Conservation (phyloP, 1,140 invertebrate genomes). For the Druon quercuslanigerum region DNA sequence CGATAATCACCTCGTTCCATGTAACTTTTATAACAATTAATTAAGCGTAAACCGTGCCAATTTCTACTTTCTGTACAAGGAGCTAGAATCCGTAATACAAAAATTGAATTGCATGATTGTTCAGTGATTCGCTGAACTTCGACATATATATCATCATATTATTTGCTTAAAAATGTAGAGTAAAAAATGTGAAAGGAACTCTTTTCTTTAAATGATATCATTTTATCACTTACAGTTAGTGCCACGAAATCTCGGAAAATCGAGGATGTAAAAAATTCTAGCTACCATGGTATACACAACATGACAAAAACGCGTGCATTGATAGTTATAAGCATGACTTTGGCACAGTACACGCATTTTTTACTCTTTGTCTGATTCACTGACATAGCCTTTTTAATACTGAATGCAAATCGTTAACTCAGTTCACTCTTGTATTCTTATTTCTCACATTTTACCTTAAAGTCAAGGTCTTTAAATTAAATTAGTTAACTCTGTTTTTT, state of each 20-base stretch:
- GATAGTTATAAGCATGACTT: neutral
- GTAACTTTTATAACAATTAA: constrained; percentile 43
- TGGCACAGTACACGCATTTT: constrained; percentile 38
- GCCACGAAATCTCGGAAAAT: neutral
- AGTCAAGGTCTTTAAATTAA: neutral
- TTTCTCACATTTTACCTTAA: neutral
- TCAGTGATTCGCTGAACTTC: neutral
- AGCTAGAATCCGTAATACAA: neutral
- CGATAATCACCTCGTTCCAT: neutral
- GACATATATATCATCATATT: neutral
- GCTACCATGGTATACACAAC: neutral
- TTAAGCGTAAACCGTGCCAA: constrained; percentile 21
- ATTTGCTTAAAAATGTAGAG: neutral
- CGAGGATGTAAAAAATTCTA: neutral
- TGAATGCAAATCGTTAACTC: constrained; percentile 8
- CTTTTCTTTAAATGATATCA: neutral
- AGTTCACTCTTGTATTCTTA: neutral
- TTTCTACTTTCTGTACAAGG: neutral
- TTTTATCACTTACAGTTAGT: neutral
- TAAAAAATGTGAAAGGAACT: constrained; percentile 5
- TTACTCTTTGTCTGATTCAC: constrained; percentile 23
- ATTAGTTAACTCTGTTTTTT: constrained; percentile 9
- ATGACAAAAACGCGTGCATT: neutral
- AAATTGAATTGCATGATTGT: neutral
- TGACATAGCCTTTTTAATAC: constrained; percentile 24